Percentiles rank a stretch among this genome's conserved stretches.
phyloP scores from a whole-genome alignment of 1,140 invertebrate genomes.

The Pogonus chalceus region DNA sequence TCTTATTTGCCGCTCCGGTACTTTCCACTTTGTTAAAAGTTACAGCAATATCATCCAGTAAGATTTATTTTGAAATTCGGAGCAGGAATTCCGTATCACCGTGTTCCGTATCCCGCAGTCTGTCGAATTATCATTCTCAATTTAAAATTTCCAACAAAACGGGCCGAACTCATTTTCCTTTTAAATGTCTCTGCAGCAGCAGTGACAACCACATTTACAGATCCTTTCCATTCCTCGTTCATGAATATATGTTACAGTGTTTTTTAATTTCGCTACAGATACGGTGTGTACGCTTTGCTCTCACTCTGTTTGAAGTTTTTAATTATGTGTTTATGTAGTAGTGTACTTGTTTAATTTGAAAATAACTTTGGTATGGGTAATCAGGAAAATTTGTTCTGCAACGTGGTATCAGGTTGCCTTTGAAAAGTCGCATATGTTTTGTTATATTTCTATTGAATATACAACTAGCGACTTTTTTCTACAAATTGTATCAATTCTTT shows the following conservation, averaged over 20 bases:
- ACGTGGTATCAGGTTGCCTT: too few species aligned
- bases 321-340: slow-evolving; percentile 2
- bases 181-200: not conserved
- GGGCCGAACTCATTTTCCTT: not conserved
- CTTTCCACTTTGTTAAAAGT: slow-evolving; percentile 6
- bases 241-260: not conserved
- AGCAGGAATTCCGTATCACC: too few species aligned
- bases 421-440: too few species aligned
- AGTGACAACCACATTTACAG: too few species aligned
- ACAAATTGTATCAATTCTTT: too few species aligned
- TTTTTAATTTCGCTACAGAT: not conserved
- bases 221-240: not conserved
- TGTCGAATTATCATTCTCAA: not conserved
- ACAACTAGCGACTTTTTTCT: too few species aligned
- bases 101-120: not conserved
- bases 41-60: not conserved
- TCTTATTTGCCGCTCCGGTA: slow-evolving; percentile 1
- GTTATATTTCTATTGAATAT: too few species aligned
- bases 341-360: slow-evolving; percentile 2
- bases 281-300: too few species aligned
- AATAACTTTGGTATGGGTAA: not conserved
- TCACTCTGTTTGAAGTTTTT: slow-evolving; percentile 4
- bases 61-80: not conserved
- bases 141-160: slow-evolving; percentile 2
- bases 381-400: not conserved